Conservation (phyloP, 2,113 vertebrate genomes). For the Chinchilla lanigera region DNA sequence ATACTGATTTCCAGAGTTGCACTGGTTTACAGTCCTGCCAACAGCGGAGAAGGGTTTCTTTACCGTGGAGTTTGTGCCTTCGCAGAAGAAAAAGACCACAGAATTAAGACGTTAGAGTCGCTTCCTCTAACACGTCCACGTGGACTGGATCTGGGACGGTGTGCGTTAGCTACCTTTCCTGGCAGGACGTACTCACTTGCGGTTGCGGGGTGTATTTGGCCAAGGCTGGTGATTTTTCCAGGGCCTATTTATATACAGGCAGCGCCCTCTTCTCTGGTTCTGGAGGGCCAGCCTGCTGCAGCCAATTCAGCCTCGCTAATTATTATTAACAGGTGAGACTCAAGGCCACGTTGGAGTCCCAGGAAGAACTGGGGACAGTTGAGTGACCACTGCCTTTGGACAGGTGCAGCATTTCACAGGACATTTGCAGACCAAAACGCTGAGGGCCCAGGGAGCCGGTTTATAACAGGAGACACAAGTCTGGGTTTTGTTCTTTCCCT, state of each 20-base stretch:
- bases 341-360: background rate
- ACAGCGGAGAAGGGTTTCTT: background rate
- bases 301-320: background rate
- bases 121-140: background rate
- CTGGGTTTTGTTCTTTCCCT: constrained; percentile 7
- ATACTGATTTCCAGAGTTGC: background rate
- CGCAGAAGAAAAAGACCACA: background rate
- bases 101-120: background rate
- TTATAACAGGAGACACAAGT: background rate
- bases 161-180: background rate
- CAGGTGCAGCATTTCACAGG: background rate
- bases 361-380: background rate
- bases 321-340: background rate
- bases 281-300: background rate
- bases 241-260: rapidly evolving
- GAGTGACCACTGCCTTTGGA: background rate
- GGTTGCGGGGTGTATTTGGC: background rate
- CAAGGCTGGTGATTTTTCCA: background rate
- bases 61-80: background rate
- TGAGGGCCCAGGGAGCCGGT: background rate
- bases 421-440: background rate
- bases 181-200: rapidly evolving
- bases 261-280: background rate
- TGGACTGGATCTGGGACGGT: background rate
- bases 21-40: background rate